Conservation (phyloP, 2,113 vertebrate genomes). For the Catharus fuscescens region DNA sequence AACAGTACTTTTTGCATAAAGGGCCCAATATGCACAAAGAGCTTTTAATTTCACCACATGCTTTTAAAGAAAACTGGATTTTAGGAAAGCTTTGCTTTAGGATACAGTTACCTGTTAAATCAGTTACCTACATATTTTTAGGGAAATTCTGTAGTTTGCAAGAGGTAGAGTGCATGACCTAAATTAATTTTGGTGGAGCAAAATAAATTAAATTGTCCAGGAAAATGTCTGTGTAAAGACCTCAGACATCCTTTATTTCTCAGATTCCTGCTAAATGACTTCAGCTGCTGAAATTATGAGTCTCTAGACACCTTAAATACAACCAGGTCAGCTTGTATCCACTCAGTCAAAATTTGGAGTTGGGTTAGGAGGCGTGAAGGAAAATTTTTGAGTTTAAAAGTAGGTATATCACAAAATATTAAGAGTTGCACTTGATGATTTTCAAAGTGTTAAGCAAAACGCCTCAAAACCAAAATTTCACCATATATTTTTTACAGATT, state of each 20-base stretch:
- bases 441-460: not conserved
- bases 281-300: not conserved
- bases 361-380: fast-evolving
- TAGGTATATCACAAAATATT: not conserved
- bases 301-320: not conserved
- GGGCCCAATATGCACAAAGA: fast-evolving
- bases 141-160: not conserved
- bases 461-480: not conserved
- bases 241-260: not conserved
- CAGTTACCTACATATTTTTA: not conserved
- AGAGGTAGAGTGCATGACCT: not conserved
- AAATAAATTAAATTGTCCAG: not conserved
- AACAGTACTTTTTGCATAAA: not conserved
- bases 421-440: not conserved
- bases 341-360: not conserved
- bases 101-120: not conserved
- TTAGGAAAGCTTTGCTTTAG: not conserved
- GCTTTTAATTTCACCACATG: not conserved
- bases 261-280: not conserved
- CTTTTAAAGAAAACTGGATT: not conserved
- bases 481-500: conserved; percentile 70
- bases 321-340: not conserved
- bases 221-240: not conserved
- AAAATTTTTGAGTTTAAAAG: not conserved
- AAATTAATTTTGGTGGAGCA: not conserved